Evolutionary conservation across 2,113 vertebrate genomes (phyloP), one percentile per base, ranked within the genome.

Genomic region (Macquaria australasica): DNA sequence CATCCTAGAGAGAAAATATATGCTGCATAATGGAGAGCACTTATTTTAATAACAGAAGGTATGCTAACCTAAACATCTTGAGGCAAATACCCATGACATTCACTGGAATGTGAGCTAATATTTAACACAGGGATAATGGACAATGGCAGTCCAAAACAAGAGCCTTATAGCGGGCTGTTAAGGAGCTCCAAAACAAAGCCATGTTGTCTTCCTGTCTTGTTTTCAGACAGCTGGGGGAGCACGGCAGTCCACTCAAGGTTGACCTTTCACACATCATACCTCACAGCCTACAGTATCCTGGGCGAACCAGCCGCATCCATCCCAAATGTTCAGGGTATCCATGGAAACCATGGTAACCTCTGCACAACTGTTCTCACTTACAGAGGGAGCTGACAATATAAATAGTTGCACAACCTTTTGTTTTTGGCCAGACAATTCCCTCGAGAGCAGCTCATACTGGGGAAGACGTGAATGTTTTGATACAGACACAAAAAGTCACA

Each of bases 201-300:
- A 78, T 58, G 66, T 41, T 74, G 80, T 85, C 48, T 56, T 82
- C n/a, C 56, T 0, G 6, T 78, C 28, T 84, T 45, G 58, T 73
- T 81, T 81, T 79, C 63, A 79, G 83, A 69, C 70, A 68, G 66
- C 51, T 68, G 77, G 69, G 67, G 58, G 69, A 87, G 50, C 58
- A 25, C 10, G 6, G 39, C 53, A 58, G 72, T 76, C 72, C 41
- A 59, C 60, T 41, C 41, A 1, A 78, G 43, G 50, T 11, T 89
- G 82, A 88, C 72, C 85, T 88, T 83, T 84, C 70, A 72, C 83
- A 80, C 58, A 63, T 53, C 60, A 62, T 73, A 78, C 85, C 69
- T 86, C 68, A 8, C 76, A 56, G 73, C 68, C 77, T 82, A 83
- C 79, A 80, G 53, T 25, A 85, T 69, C 48, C 8, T 60, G 12